Conservation (phyloP, 2,797 vertebrate species). For the Esox lucius region DNA sequence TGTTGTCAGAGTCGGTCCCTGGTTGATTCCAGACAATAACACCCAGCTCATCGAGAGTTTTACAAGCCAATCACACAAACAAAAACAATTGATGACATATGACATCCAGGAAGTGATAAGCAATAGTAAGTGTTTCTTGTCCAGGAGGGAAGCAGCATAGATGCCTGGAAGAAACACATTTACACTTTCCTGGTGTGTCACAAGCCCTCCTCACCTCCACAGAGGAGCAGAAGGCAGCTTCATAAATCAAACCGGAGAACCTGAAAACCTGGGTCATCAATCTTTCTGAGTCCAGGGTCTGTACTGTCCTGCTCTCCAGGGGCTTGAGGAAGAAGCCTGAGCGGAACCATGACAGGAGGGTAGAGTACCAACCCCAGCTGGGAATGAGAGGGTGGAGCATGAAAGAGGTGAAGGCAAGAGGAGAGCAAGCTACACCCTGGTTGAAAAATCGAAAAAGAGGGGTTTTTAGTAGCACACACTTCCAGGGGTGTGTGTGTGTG, state of each 20-base stretch:
- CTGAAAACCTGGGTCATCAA: conserved; percentile 9
- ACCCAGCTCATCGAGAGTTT: not conserved
- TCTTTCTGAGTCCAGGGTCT: conserved; percentile 1
- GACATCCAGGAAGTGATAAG: not conserved
- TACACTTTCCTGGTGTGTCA: not conserved
- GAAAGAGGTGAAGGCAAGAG: not conserved
- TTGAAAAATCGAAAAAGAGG: not conserved
- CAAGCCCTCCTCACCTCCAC: not conserved
- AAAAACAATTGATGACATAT: not conserved
- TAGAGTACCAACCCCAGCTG: not conserved
- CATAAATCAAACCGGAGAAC: conserved; percentile 15
- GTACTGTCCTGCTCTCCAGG: not conserved
- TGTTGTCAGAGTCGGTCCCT: not conserved
- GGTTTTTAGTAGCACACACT: not conserved
- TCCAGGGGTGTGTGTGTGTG: not conserved
- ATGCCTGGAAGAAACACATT: not conserved
- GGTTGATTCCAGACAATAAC: not conserved
- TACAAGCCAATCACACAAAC: not conserved
- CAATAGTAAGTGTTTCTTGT: not conserved
- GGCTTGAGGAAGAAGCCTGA: not conserved
- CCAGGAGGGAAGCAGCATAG: not conserved
- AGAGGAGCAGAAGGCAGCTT: conserved; percentile 7
- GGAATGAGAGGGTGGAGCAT: not conserved
- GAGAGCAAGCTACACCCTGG: not conserved
- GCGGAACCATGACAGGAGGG: not conserved